phyloP scores from a whole-genome alignment of 2,113 vertebrate genomes.

The Sclerurus mexicanus region DNA sequence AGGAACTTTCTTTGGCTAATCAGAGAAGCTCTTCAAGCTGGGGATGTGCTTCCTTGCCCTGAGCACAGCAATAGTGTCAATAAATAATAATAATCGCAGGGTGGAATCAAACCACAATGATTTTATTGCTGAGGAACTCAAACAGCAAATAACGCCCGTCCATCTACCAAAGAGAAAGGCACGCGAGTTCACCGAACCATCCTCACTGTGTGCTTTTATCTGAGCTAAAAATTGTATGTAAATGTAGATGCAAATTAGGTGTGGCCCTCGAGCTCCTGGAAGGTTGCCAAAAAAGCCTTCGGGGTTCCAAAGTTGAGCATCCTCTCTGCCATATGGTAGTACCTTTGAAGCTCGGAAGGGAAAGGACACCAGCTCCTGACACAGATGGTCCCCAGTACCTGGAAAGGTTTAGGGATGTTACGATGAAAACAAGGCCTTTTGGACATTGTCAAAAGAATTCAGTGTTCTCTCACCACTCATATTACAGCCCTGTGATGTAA shows the following conservation, averaged over 20 bases:
- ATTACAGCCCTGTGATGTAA: neutral
- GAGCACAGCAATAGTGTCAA: neutral
- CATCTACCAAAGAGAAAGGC: constrained; percentile 15
- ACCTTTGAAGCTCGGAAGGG: neutral
- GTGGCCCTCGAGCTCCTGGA: constrained; percentile 54
- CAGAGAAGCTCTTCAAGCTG: neutral
- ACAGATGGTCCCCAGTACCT: constrained; percentile 44
- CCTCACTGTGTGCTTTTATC: neutral
- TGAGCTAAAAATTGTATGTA: constrained; percentile 51
- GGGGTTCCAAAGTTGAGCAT: constrained; percentile 52
- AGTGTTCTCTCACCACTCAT: neutral
- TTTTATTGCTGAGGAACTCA: constrained; percentile 7
- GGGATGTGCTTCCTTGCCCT: neutral
- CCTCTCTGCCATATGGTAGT: constrained; percentile 42
- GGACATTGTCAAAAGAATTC: neutral
- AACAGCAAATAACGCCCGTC: neutral
- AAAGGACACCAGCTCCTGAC: neutral
- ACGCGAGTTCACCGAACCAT: neutral
- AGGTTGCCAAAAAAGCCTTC: constrained; percentile 17
- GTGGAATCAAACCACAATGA: neutral
- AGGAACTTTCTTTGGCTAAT: neutral
- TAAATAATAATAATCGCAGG: constrained; percentile 44
- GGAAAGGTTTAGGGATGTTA: neutral
- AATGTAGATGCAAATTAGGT: constrained; percentile 51
- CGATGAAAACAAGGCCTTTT: rapidly evolving